Base-by-base conservation (phyloP, 2,888 invertebrate species). In the Microchrysa polita region DNA sequence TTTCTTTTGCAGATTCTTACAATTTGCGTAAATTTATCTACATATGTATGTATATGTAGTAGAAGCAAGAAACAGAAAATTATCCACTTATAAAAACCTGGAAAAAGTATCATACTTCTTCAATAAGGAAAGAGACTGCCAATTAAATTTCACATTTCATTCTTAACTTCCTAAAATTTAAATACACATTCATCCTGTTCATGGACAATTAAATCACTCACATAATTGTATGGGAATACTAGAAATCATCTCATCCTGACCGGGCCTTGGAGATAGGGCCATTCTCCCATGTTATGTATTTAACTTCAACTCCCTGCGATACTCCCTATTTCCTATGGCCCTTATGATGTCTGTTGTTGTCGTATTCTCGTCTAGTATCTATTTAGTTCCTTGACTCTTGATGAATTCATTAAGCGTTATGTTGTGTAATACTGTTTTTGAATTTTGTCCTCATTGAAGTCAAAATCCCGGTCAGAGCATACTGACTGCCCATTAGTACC, bases 401-500 rank as follows among this genome's bases (percentile, higher is more conserved):
- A 73, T 73, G 60, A 73, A 73, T 73, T 63, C 63, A 73, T 73
- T 73, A 63, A 73, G 72, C 72, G 23, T 40, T 67, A 10, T 40
- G 53, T 40, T n/a, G n/a, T n/a, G n/a, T n/a, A n/a, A n/a, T n/a
- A 16, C 72, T 59, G 72, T 60, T 72, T 72, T 72, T 59, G 57
- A 72, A 72, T 59, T 72, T 72, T 20, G 59, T 59, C 44, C 40
- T 59, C 60, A 72, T 72, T 72, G 72, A 57, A 72, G 67, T 48
- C 22, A 22, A 72, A 72, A 60, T 72, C 72, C 72, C 60, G 44
- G 57, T 57, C 57, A 72, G 44, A 60, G 72, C 23, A n/a, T n/a
- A n/a, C n/a, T n/a, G n/a, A 65, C 65, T 34, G 72, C 34, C 72
- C 72, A 73, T 73, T 73, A 73, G 72, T 60, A 73, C 60, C 72